Conservation (phyloP, 1,140 invertebrate genomes). For the Zaprionus capensis region DNA sequence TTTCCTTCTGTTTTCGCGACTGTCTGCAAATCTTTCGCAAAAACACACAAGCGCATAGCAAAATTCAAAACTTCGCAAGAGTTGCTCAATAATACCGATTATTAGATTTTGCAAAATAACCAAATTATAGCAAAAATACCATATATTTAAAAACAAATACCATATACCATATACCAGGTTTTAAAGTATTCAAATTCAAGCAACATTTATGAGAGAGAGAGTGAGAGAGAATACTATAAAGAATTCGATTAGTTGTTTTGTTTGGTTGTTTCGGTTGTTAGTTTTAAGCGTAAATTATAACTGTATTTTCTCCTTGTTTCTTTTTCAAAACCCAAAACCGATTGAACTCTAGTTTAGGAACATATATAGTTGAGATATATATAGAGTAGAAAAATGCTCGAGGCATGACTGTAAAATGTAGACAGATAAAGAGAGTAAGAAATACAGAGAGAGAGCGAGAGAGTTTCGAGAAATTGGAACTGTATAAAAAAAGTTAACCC, state of each 20-base stretch:
- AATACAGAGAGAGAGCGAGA: conserved; percentile 22
- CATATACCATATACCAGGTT: conserved; percentile 65
- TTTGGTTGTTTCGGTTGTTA: conserved; percentile 54
- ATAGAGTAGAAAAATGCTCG: conserved; percentile 43
- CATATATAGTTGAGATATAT: conserved; percentile 36
- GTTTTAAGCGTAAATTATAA: conserved; percentile 47
- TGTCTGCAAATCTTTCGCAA: conserved; percentile 68
- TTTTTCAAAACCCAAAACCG: conserved; percentile 65
- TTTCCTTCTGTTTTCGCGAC: neutral
- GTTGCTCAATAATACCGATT: conserved; percentile 39
- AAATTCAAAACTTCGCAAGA: conserved; percentile 23
- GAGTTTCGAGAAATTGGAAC: conserved; percentile 35
- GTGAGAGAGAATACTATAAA: conserved; percentile 22
- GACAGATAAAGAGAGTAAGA: conserved; percentile 34
- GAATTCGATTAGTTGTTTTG: conserved; percentile 51
- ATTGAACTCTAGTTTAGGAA: conserved; percentile 44
- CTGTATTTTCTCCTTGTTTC: conserved; percentile 25
- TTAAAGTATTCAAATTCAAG: conserved; percentile 40
- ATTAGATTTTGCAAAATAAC: conserved; percentile 74
- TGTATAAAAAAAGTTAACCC: conserved; percentile 69
- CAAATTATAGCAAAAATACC: conserved; percentile 60
- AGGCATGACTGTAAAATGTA: conserved; percentile 51
- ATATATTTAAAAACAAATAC: conserved; percentile 38
- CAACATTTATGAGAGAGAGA: conserved; percentile 35
- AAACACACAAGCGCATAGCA: conserved; percentile 76